Evolutionary conservation across 2,797 vertebrate species (phyloP).

Genomic region (Nyctalus aviator): DNA sequence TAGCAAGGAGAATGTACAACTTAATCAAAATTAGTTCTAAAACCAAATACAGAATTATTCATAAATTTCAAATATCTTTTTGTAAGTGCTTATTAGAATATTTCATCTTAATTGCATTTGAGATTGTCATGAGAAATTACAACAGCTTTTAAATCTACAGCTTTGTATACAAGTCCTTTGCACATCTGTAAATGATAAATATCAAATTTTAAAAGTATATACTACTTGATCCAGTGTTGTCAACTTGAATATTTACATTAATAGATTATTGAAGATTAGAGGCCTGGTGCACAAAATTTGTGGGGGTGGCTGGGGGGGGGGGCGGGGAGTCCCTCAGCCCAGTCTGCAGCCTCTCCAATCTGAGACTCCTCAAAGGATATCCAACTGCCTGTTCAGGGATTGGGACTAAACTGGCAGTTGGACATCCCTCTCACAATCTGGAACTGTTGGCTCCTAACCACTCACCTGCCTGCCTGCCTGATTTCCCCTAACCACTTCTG

Average conservation of each 20-base stretch:
- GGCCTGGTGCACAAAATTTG: not conserved
- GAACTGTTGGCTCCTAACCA: no score
- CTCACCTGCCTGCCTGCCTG: no score
- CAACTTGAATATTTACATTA: not conserved
- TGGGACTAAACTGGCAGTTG: no score
- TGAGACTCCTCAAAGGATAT: no score
- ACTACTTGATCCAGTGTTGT: conserved; percentile 4
- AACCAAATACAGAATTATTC: not conserved
- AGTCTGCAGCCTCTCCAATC: no score
- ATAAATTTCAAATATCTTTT: conserved; percentile 19
- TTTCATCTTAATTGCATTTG: conserved; percentile 8
- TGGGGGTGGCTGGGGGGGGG: no score
- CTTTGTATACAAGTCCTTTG: not conserved
- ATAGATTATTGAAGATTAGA: not conserved
- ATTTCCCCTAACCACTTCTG: no score
- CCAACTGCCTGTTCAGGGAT: no score
- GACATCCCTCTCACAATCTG: no score
- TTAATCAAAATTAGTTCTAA: conserved; percentile 24
- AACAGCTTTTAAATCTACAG: not conserved
- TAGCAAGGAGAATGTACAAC: not conserved
- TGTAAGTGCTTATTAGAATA: not conserved
- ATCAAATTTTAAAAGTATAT: not conserved
- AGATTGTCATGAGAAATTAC: not conserved
- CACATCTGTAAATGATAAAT: not conserved
- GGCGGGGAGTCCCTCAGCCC: no score